Evolutionary conservation across 2,113 vertebrate genomes (phyloP).

Genomic region (Cryptomyrus ogoouensis): DNA sequence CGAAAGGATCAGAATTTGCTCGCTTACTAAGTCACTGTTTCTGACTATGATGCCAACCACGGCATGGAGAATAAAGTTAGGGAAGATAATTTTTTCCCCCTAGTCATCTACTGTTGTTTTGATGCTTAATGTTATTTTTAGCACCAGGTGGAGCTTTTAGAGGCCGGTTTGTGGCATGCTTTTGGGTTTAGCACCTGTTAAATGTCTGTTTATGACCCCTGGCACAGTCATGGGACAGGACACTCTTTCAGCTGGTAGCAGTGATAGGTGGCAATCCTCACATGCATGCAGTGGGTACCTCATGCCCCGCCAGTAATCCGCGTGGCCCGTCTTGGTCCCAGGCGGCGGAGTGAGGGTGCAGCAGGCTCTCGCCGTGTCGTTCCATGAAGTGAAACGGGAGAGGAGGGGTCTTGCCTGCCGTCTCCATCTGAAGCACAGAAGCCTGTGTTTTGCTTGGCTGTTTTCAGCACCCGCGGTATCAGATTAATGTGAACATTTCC

Average conservation of each 20-base stretch:
- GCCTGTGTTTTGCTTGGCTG: constrained; percentile 27
- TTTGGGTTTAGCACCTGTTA: constrained; percentile 32
- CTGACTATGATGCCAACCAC: neutral
- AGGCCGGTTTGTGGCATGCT: neutral
- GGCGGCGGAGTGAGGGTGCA: neutral
- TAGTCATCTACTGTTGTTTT: constrained; percentile 34
- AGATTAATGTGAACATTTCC: constrained; percentile 37
- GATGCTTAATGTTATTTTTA: constrained; percentile 60
- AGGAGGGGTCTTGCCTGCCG: constrained; percentile 21
- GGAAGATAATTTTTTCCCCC: constrained; percentile 55
- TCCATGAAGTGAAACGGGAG: neutral
- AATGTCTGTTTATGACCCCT: constrained; percentile 18
- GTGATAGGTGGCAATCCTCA: neutral
- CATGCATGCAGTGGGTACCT: neutral
- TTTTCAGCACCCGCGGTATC: constrained; percentile 36
- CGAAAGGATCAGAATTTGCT: neutral
- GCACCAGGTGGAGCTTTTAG: too few relatives aligned
- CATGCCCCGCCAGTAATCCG: neutral
- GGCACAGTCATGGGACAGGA: constrained; percentile 10
- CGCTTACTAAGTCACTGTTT: neutral
- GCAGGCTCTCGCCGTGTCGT: neutral
- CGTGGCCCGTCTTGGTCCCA: neutral
- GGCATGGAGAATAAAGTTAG: neutral
- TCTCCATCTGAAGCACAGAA: constrained; percentile 17
- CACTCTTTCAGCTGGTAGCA: constrained; percentile 18